A percentile compares a stretch with the other conserved stretches of the same genome.
Conservation (phyloP, 2,888 invertebrate genomes). For the Noctua janthina region DNA sequence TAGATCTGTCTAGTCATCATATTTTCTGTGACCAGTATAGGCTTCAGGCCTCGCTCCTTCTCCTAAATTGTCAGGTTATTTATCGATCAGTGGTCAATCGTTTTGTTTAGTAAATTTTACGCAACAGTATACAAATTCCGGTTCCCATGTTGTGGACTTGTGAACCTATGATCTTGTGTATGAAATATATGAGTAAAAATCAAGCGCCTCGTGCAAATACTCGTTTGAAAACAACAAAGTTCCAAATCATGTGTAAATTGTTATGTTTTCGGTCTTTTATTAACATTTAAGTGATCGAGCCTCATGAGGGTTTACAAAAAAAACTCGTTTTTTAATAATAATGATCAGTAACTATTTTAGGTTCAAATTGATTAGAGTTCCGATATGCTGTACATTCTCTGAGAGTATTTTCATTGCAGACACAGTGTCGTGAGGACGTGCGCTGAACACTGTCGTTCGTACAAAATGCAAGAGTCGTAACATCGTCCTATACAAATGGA, state of each 20-base stretch:
- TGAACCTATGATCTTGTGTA: background rate
- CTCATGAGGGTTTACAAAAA: background rate
- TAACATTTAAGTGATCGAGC: slow-evolving; percentile 16
- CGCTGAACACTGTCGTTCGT: slow-evolving; percentile 49
- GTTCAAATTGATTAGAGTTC: slow-evolving; percentile 47
- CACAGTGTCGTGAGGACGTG: slow-evolving; percentile 72
- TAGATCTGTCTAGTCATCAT: background rate
- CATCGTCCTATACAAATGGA: slow-evolving; percentile 25
- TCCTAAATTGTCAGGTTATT: background rate
- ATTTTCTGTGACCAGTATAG: no score
- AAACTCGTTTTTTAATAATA: slow-evolving; percentile 19
- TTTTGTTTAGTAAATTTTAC: background rate
- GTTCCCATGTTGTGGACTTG: background rate
- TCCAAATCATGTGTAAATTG: background rate
- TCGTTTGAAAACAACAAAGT: background rate
- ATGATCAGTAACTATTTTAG: slow-evolving; percentile 23
- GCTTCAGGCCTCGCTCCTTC: background rate
- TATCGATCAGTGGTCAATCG: background rate
- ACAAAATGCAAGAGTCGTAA: slow-evolving; percentile 52
- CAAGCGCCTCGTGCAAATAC: background rate
- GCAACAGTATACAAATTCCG: slow-evolving; percentile 13
- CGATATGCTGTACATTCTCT: slow-evolving; percentile 43
- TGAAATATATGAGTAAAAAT: slow-evolving; percentile 22
- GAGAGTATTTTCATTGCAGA: slow-evolving; percentile 69
- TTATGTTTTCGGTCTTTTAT: background rate